Evolutionary conservation across 2,113 vertebrate genomes (phyloP), one percentile per base, ranked within the genome.

Genomic region (Odontophorus gujanensis): DNA sequence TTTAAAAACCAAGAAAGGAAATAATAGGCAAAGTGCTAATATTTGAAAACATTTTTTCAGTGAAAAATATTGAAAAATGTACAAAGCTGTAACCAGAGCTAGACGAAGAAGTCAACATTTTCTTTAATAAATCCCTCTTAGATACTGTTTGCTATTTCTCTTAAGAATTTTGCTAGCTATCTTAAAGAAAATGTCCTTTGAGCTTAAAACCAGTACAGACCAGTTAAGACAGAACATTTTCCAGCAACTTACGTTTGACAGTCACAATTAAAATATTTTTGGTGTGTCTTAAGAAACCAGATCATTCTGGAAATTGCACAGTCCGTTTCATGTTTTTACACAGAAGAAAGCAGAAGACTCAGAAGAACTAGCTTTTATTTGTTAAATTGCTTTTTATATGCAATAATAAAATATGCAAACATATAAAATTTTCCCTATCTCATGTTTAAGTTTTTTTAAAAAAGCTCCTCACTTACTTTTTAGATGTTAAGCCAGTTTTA

Each of bases 171-270:
- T 72, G 38, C 57, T 45, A 79, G 65, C 40, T 59, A 12, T 81
- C 84, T 89, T 68, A 79, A 91, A 89, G 69, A 67, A 95, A 30
- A 22, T 74, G 77, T 77, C 89, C 84, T 95, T 89, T 91, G 91
- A 95, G 93, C 78, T 85, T 93, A 89, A 93, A 93, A 65, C 87
- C 89, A 85, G 84, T 65, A 68, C 81, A 92, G 93, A 92, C 69
- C 89, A 93, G 87, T 87, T 95, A 91, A 92, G 93, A 75, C 45
- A 55, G 77, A 89, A 78, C 62, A 34, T 81, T 78, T 43, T 92
- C 81, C 84, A 81, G 69, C 61, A 81, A 47, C 84, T 89, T 79
- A 5, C 40, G 30, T 13, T 84, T 71, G 66, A 57, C 62, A 87
- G 73, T 42, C 59, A 92, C 74, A 87, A 61, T 69, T 26, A 34